Conservation (phyloP, 2,797 vertebrate species). For the Arctocebus calabarensis region DNA sequence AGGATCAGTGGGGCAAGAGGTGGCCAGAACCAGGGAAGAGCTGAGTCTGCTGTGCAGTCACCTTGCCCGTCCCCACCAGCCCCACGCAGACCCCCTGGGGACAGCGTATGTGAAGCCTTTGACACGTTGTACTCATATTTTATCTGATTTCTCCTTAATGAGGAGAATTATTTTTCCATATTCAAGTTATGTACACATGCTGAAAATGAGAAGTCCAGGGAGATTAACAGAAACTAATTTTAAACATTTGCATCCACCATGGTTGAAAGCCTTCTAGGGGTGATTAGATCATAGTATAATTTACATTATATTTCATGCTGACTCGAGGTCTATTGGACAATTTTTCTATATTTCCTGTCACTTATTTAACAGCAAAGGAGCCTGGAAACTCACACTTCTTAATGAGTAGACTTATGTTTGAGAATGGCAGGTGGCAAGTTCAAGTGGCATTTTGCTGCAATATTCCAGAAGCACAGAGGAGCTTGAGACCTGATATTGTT, state of each 20-base stretch:
- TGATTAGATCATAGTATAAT: background rate
- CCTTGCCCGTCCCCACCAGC: too few species aligned
- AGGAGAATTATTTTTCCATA: background rate
- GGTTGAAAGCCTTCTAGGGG: background rate
- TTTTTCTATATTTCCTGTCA: background rate
- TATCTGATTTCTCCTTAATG: background rate
- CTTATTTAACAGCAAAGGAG: background rate
- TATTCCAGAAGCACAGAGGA: background rate
- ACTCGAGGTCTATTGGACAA: background rate
- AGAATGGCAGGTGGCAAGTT: background rate
- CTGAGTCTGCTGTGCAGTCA: background rate
- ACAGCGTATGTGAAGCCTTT: background rate
- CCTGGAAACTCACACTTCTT: background rate
- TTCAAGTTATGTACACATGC: background rate
- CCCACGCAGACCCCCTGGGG: too few species aligned
- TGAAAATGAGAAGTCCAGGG: background rate
- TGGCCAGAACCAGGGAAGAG: too few species aligned
- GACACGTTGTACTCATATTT: background rate
- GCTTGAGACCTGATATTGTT: background rate
- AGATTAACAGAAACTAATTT: background rate
- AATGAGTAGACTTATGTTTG: background rate
- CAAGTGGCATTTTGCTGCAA: background rate
- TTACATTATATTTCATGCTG: background rate
- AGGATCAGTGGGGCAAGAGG: background rate
- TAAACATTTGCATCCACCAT: background rate